phyloP scores from a whole-genome alignment of 2,797 vertebrate genomes.

The Danio jaintianensis region DNA sequence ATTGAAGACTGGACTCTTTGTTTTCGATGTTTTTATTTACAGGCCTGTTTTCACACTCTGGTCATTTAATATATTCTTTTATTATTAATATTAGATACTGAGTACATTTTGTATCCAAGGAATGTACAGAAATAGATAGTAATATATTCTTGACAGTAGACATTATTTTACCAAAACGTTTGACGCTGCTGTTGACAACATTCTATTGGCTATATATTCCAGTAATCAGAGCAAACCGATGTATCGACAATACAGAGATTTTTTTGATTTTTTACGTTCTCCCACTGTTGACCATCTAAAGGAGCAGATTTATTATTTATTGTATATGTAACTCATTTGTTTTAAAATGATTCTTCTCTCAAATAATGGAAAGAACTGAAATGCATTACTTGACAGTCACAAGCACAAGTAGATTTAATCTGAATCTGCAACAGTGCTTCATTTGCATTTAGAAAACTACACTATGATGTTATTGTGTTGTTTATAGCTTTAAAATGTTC shows the following conservation, averaged over 20 bases:
- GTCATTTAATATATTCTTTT: not conserved
- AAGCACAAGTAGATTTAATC: not conserved
- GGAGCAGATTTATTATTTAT: not conserved
- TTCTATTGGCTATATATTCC: not conserved
- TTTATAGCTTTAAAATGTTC: not conserved
- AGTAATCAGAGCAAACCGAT: not conserved
- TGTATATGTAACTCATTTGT: not conserved
- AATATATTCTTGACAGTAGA: constrained; percentile 29
- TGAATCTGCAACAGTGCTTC: not conserved
- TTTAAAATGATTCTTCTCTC: not conserved
- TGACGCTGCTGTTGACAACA: constrained; percentile 18
- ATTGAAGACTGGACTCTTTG: not conserved
- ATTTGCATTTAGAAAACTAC: not conserved
- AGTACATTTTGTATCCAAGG: not conserved
- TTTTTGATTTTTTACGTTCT: not conserved
- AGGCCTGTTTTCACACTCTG: constrained; percentile 7
- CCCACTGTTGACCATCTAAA: not conserved
- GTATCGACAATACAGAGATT: constrained; percentile 5
- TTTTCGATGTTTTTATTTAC: constrained; percentile 9
- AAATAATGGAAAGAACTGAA: not conserved
- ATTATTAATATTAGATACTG: not conserved
- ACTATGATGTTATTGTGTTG: no score
- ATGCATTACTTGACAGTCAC: not conserved
- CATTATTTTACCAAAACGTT: not conserved
- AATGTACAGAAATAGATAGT: constrained; percentile 28